Conservation (phyloP, 2,888 invertebrate species). For the Pyrgus malvae region DNA sequence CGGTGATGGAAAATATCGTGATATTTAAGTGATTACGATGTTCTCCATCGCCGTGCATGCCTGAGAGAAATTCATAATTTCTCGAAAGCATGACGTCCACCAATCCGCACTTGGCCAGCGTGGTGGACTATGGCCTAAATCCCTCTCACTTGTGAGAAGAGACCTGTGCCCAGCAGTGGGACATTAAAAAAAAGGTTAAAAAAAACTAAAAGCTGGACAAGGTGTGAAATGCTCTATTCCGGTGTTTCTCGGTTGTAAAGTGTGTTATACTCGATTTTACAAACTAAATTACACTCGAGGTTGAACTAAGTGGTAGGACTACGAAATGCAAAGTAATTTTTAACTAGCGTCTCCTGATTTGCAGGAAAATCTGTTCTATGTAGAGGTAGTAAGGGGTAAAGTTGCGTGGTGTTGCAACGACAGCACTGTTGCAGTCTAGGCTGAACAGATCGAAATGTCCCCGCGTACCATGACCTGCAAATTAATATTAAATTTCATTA, state of each 20-base stretch:
- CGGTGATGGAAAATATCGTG: too few species aligned
- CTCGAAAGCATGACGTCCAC: too few species aligned
- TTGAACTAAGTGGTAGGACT: conserved; percentile 1
- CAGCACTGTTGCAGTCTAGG: not conserved
- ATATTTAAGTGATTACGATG: too few species aligned
- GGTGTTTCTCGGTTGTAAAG: not conserved
- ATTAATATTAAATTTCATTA: not conserved
- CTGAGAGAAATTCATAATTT: too few species aligned
- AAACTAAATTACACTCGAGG: conserved; percentile 10
- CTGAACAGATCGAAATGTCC: conserved; percentile 1
- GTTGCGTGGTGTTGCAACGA: not conserved
- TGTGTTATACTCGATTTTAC: conserved; percentile 2
- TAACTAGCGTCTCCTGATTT: not conserved
- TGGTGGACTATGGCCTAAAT: too few species aligned
- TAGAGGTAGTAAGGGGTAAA: not conserved
- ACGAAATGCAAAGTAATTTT: conserved; percentile 11
- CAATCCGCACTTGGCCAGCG: too few species aligned
- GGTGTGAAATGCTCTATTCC: conserved; percentile 4
- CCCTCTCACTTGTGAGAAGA: too few species aligned
- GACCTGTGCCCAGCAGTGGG: too few species aligned
- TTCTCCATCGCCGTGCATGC: too few species aligned
- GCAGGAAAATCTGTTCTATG: not conserved
- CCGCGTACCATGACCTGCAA: not conserved
- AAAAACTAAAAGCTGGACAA: not conserved
- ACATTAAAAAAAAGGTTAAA: not conserved